Base-by-base conservation (phyloP, 2,797 vertebrate species). In the Margarornis squamiger region DNA sequence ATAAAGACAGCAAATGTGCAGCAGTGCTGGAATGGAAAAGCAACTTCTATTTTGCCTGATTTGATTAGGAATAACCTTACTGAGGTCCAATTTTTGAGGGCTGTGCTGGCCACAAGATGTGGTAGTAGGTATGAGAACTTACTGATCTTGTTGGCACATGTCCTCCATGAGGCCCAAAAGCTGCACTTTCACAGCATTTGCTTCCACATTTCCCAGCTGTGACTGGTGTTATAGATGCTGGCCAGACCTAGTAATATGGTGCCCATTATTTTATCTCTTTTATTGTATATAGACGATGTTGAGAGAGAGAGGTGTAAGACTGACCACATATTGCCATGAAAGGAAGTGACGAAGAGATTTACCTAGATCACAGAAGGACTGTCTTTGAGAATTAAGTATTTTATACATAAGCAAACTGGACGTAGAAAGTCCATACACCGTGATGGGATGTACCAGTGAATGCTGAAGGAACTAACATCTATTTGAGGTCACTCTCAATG, bases 191-290 rank as follows among this genome's bases (percentile, higher is more conserved):
- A 13, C 45, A 57, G n/a, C 14, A 2, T 58, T 72, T 66, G 2
- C 13, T 82, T 14, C 24, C 27, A 10, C 1, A 0, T 34, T 27
- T n/a, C 5, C 12, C 1, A 0, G 24, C 30, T 51, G 17, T 62
- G 46, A 29, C 27, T 9, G 17, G 11, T 34, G 8, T 61, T 76
- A 9, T 0, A 76, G 70, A 12, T 30, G 2, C 17, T n/a, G 8
- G 3, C 71, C 15, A 45, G 27, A 75, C 12, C n/a, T 55, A 36
- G 29, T 29, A 51, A 19, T 82, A 2, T 29, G 18, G 62, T 8
- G 1, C 21, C 7, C 0, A 0, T 57, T 68, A 13, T 61, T 82
- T 82, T 32, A 17, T 29, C 7, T 72, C 3, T 6, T 6, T 7
- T 55, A 4, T 34, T 48, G 27, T 62, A 22, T 38, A 8, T 9